These are phyloP conservation scores for Scaptomyza reducta DNA, from an alignment of 2,888 invertebrate species.

Conservation along the genomic window DNA sequence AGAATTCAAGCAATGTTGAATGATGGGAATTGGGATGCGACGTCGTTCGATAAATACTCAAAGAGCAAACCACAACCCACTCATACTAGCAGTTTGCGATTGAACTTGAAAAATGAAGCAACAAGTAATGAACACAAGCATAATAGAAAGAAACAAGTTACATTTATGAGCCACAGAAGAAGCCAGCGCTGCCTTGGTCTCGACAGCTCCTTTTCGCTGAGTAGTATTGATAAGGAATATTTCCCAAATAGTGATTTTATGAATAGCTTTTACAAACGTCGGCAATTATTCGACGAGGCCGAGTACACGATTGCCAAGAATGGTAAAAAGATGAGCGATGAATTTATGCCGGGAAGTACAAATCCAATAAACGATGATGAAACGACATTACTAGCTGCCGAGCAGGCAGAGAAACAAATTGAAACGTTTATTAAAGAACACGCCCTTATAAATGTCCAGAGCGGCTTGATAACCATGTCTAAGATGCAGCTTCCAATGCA, in stretches of 20 bases:
- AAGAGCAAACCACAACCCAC: too few relatives aligned
- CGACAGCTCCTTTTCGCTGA: neutral
- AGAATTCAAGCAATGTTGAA: neutral
- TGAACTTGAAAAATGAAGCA: neutral
- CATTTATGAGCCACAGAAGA: slow-evolving; percentile 2
- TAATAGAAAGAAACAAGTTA: neutral
- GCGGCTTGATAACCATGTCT: neutral
- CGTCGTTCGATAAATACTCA: neutral
- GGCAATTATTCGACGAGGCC: slow-evolving; percentile 25
- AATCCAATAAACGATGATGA: neutral
- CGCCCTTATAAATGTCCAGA: neutral
- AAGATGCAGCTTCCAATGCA: neutral
- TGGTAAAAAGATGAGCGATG: slow-evolving; percentile 40
- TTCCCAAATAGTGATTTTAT: neutral
- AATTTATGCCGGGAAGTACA: neutral
- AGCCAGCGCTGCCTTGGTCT: neutral
- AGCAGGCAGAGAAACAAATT: slow-evolving; percentile 1
- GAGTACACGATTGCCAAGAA: slow-evolving; percentile 46
- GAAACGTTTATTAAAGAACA: slow-evolving; percentile 8
- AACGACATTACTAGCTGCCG: neutral
- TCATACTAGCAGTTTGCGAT: neutral
- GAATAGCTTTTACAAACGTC: slow-evolving; percentile 17
- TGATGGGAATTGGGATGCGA: neutral
- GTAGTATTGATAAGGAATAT: neutral
- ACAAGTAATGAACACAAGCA: neutral